Base-by-base conservation (phyloP, 2,888 invertebrate species). In the Catonia carolina region DNA sequence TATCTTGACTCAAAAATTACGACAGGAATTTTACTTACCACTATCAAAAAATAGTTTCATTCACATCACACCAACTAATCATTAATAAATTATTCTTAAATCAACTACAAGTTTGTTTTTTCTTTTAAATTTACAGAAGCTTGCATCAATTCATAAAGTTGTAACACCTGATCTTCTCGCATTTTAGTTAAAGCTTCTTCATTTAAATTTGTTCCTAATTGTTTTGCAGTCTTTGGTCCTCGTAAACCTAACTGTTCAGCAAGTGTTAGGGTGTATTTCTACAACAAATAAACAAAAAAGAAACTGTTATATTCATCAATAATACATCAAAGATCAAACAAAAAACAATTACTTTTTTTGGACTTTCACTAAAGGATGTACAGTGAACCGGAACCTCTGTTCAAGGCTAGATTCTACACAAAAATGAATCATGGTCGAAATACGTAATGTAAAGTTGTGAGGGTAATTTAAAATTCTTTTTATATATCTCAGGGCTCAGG, bases 131-230 rank as follows among this genome's bases (percentile, higher is more conserved):
- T 53, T 27, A 74, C 78, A n/a, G 83, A 78, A 36, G 87, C 85
- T 66, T 82, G 71, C 79, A 89, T 85, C 7, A 94, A 73, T 70
- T 92, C 91, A 69, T 89, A 88, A 7, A 94, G 73, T 69, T 94
- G 93, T 15, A 81, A 76, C n/a, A 91, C 72, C 71, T 94, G 93
- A 63, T 92, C 90, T 64, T 88, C 86, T 45, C 79, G 81, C 70
- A 94, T 82, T 67, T 82, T 76, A 48, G 89, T 80, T 27, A 93
- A 71, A 18, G 84, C 73, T 35, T 79, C 71, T 1, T 77, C 73
- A 12, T 81, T 77, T 20, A 94, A 69, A 60, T 78, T 71, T 60
- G 75, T 73, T 1, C 93, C 93, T 12, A 92, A 68, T 47, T 73
- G 72, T 45, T 78, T 78, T 10, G 74, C 74, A 36, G 77, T 77